phyloP scores from a whole-genome alignment of 2,113 vertebrate genomes.

The Turdus rufiventris region DNA sequence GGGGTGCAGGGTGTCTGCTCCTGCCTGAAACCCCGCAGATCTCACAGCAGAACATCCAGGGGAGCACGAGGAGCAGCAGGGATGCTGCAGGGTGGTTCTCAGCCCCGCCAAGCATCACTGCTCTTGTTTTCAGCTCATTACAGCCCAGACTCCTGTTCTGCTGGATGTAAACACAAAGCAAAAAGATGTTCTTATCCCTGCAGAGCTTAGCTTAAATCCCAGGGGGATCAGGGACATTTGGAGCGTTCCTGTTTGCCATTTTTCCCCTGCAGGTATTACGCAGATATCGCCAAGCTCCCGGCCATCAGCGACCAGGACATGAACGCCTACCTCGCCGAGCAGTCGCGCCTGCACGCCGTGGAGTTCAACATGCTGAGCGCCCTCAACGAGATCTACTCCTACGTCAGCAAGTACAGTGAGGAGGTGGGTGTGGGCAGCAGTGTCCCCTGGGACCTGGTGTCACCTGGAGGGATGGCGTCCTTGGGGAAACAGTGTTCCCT shows the following conservation, averaged over 20 bases:
- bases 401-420: conserved; percentile 96
- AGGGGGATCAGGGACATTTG: rapidly evolving
- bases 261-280: conserved; percentile 85
- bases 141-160: neutral
- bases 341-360: conserved; percentile 89
- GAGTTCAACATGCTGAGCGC: conserved; percentile 98
- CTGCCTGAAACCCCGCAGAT: neutral
- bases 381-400: conserved; percentile 97
- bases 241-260: rapidly evolving
- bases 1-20: neutral
- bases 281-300: conserved; percentile 92
- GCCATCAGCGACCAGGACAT: conserved; percentile 99
- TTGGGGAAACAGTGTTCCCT: neutral
- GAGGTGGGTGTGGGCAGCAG: conserved; percentile 78
- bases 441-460: neutral
- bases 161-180: neutral
- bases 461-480: neutral
- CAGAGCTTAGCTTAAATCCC: neutral
- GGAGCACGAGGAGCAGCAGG: rapidly evolving
- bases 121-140: neutral
- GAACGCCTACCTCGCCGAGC: conserved; percentile 98
- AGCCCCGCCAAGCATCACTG: rapidly evolving
- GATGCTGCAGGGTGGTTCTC: neutral
- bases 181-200: neutral
- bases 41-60: neutral